Base-by-base conservation (phyloP, 1,140 invertebrate species). In the Neoseiulus cucumeris region DNA sequence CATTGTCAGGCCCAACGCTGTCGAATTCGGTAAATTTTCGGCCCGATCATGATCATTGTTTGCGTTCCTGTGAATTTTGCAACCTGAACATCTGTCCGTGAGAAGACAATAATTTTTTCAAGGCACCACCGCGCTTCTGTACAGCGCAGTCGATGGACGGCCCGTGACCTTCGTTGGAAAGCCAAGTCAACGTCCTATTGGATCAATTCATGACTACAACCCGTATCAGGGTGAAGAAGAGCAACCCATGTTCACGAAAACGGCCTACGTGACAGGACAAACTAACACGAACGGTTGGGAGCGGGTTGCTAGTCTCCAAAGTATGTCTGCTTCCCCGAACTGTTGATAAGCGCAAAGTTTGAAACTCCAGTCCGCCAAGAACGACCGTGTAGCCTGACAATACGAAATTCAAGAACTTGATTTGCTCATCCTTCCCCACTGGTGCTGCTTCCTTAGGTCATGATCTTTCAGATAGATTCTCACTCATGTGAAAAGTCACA, bases 51-150 rank as follows among this genome's bases (percentile, higher is more conserved):
- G 12, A 12, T 44, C n/a, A n/a, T 44, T n/a, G 12, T 12, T 44
- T n/a, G 42, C n/a, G 12, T 12, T 44, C n/a, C 42, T 44, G n/a
- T 12, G 12, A 44, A n/a, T 44, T 44, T 44, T 12, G 12, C 42
- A 12, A 12, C 12, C 12, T 12, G 42, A 12, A n/a, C 42, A 44
- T 44, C n/a, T 12, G n/a, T 12, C n/a, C n/a, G 42, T 12, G 12
- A 44, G 12, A n/a, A n/a, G 42, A n/a, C 42, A 12, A 44, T 44
- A 12, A 44, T 44, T 44, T 44, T 44, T 12, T 12, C n/a, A 25
- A 59, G 51, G 51, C 2, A 59, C 51, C 25, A 59, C 51, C 17
- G 51, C 51, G 33, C 51, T 59, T 25, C 33, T 59, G 51, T 59
- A 59, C 51, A 59, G 33, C 22, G 51, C 51, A 18, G 25, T 59